phyloP scores from a whole-genome alignment of 2,888 invertebrate species.

The Neoitamus cyanurus region DNA sequence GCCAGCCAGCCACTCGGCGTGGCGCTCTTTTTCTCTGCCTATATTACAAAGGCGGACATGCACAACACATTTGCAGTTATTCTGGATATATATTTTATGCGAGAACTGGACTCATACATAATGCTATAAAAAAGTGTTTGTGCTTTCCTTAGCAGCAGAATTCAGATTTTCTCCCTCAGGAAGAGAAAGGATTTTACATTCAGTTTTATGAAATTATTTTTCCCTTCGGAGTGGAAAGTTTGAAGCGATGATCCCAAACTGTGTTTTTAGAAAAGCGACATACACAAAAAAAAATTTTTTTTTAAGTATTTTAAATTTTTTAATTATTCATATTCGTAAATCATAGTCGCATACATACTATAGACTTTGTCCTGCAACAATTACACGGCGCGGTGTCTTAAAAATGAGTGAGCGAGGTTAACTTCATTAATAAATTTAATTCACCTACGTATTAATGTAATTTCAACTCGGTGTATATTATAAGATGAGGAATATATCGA shows the following conservation, averaged over 20 bases:
- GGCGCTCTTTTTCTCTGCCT: background rate
- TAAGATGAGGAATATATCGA: too few relatives aligned
- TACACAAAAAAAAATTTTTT: too few relatives aligned
- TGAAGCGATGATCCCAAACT: conserved; percentile 40
- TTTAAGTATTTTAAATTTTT: too few relatives aligned
- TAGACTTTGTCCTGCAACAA: too few relatives aligned
- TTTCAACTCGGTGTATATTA: too few relatives aligned
- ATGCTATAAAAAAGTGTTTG: background rate
- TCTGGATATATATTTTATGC: background rate
- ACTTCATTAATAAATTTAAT: too few relatives aligned
- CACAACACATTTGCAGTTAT: conserved; percentile 23
- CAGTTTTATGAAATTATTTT: background rate
- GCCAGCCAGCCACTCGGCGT: background rate
- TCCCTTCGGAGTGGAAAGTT: background rate
- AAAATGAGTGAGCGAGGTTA: too few relatives aligned
- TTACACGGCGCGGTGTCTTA: too few relatives aligned
- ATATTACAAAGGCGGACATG: conserved; percentile 8
- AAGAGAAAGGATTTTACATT: background rate
- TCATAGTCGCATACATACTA: too few relatives aligned
- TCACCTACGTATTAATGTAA: too few relatives aligned
- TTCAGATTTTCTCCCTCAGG: background rate
- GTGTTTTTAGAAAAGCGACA: background rate
- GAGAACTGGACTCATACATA: background rate
- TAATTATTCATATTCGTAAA: too few relatives aligned
- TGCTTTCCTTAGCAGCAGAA: background rate